These are phyloP conservation scores for Leucoraja erinaceus DNA, from an alignment of 2,113 vertebrate species.

Conservation along the genomic window DNA sequence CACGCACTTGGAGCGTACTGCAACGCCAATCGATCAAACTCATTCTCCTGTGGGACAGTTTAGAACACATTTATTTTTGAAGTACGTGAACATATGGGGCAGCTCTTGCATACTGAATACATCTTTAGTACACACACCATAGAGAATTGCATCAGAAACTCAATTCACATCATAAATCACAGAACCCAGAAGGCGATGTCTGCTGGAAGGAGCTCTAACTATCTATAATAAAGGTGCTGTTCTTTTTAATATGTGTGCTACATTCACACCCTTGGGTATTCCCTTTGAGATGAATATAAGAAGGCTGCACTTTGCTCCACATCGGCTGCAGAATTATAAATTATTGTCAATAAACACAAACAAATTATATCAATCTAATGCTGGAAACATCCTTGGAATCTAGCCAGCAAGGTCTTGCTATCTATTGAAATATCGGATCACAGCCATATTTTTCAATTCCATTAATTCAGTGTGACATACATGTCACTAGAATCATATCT, in stretches of 20 bases:
- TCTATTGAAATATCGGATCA: neutral
- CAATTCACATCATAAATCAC: neutral
- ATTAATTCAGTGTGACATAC: neutral
- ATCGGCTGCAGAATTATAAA: neutral
- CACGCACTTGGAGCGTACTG: slow-evolving; percentile 75
- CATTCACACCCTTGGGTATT: neutral
- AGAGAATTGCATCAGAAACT: neutral
- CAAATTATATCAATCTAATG: neutral
- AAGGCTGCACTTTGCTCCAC: neutral
- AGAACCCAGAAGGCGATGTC: neutral
- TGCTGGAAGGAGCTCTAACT: neutral
- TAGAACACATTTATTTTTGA: neutral
- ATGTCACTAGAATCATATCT: neutral
- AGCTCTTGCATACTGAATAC: neutral
- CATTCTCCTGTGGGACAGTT: slow-evolving; percentile 70
- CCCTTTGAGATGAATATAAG: neutral
- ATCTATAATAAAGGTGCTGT: neutral
- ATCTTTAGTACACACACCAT: neutral
- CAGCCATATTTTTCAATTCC: neutral
- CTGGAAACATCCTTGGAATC: neutral
- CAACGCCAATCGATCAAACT: slow-evolving; percentile 81
- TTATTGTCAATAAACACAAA: neutral
- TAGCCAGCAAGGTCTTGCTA: neutral
- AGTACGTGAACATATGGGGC: neutral
- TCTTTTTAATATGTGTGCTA: neutral